phyloP scores from a whole-genome alignment of 1,140 invertebrate genomes.

The Sarcophaga peregrina region DNA sequence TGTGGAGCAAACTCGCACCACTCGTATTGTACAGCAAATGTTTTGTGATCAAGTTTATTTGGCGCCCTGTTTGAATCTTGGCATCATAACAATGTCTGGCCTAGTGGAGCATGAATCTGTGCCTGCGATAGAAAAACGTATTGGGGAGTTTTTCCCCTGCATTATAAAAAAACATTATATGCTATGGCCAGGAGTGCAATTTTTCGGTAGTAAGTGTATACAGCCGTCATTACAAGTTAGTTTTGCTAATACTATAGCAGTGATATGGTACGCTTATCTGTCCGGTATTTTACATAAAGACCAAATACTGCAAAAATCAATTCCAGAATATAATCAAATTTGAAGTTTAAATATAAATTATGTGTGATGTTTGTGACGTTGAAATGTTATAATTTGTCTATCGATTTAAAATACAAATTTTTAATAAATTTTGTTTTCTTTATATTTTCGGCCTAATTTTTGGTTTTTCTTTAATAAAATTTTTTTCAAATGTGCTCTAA shows the following conservation, averaged over 20 bases:
- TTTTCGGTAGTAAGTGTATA: neutral
- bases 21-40: neutral
- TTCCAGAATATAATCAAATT: neutral
- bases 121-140: neutral
- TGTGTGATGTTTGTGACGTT: neutral
- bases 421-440: too few relatives aligned
- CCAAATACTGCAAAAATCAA: neutral
- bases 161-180: neutral
- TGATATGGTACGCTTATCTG: neutral
- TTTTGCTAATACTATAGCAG: neutral
- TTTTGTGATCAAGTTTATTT: constrained; percentile 11
- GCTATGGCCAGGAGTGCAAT: neutral
- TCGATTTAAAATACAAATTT: too few relatives aligned
- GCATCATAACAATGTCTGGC: neutral
- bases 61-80: neutral
- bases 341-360: neutral
- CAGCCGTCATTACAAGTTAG: neutral
- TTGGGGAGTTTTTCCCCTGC: neutral
- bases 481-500: neutral
- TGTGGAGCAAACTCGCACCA: neutral
- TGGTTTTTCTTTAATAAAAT: too few relatives aligned
- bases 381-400: too few relatives aligned
- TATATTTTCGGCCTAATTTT: too few relatives aligned
- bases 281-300: neutral
- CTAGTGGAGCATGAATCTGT: neutral